Evolutionary conservation across 2,797 vertebrate genomes (phyloP), one percentile per base, ranked within the genome.

Genomic region (Taeniopygia guttata): DNA sequence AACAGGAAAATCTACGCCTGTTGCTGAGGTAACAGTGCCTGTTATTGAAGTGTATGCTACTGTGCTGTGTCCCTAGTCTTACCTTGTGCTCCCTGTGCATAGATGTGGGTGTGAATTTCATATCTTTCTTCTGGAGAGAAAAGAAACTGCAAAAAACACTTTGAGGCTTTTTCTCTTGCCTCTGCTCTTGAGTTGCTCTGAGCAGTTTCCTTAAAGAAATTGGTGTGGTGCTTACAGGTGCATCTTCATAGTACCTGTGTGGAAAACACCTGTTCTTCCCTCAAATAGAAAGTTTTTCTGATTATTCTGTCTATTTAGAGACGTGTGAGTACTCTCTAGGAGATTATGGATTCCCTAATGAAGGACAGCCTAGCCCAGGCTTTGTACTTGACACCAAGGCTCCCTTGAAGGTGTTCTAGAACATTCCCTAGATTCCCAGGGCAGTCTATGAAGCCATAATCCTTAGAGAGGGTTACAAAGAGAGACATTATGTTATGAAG

Each of bases 1-100:
- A 96, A 63, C 93, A 97, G 59, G 97, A 98, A 60, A 96, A 94
- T 42, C 92, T 98, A 3, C 96, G 96, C 21, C 62, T 98, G 34
- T 62, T 98, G 83, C 84, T 98, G 64, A 97, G 97, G 97, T 98
- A 95, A 90, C n/a, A 43, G 34, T 43, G 48, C 29, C 76, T 73
- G 34, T 56, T 67, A 36, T 11, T 78, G 55, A 68, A 20, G 12
- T 43, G 26, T 45, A 1, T 54, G 32, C 51, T 82, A 21, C 63
- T 88, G 23, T 62, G 27, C 26, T 48, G 13, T 63, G 27, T 74
- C 49, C 83, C 32, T 55, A 11, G 8, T 67, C 51, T 75, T 78
- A 43, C 36, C 42, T 19, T 56, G 45, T 3, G 0, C 30, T 46
- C 70, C n/a, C n/a, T 78, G 62, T 87, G 38, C 21, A 9, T 13